Conservation (phyloP, 1,140 invertebrate species). For the Cyrtorhinus lividipennis region DNA sequence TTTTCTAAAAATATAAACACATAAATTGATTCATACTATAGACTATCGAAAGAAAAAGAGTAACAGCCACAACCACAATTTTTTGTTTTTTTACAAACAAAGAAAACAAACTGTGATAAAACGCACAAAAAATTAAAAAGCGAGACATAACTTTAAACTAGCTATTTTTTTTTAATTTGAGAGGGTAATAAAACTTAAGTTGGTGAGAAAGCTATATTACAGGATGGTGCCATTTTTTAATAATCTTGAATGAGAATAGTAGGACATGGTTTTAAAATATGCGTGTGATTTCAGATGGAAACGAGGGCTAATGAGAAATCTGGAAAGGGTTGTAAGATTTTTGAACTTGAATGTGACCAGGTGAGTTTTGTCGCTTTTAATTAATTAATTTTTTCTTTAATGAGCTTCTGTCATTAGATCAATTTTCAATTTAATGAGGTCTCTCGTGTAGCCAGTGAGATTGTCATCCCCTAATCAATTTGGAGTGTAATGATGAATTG, state of each 20-base stretch:
- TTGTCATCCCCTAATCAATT: too few relatives aligned
- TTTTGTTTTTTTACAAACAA: not conserved
- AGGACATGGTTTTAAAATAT: too few relatives aligned
- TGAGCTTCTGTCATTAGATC: too few relatives aligned
- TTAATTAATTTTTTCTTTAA: too few relatives aligned
- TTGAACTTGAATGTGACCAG: too few relatives aligned
- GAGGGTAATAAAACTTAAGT: not conserved
- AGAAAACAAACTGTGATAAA: not conserved
- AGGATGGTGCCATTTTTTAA: not conserved
- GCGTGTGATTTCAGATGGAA: too few relatives aligned
- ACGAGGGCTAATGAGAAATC: too few relatives aligned
- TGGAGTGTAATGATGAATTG: too few relatives aligned
- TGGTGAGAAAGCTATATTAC: not conserved
- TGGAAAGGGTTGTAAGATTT: too few relatives aligned
- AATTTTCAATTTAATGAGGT: too few relatives aligned
- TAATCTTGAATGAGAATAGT: not conserved
- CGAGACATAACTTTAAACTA: not conserved
- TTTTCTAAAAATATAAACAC: conserved; percentile 4
- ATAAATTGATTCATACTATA: not conserved
- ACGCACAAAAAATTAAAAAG: not conserved
- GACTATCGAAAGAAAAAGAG: not conserved
- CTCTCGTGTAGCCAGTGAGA: too few relatives aligned
- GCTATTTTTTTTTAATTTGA: not conserved
- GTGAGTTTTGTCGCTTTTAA: too few relatives aligned
- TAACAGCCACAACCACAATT: not conserved